Conservation (phyloP, 2,113 vertebrate species). For the Aegotheles bennettii region DNA sequence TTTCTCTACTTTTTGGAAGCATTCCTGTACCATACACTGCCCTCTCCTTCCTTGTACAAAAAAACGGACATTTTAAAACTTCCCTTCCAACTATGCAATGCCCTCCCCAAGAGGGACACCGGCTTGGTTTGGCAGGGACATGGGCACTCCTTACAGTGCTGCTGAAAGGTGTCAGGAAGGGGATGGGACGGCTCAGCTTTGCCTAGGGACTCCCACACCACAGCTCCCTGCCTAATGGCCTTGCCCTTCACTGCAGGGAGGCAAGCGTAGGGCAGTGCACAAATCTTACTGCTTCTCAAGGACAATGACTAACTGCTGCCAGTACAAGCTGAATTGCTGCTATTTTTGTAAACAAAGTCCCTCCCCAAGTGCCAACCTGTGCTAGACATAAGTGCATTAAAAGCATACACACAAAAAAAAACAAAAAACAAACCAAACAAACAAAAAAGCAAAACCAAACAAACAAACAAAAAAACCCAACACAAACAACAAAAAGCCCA, state of each 20-base stretch:
- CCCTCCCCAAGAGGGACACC: too few relatives aligned
- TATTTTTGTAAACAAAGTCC: neutral
- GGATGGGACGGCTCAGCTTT: neutral
- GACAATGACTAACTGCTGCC: neutral
- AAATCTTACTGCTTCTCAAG: neutral
- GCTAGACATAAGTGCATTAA: neutral
- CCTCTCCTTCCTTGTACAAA: neutral
- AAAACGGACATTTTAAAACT: neutral
- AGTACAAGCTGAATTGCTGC: neutral
- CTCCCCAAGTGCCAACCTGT: neutral
- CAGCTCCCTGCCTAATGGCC: neutral
- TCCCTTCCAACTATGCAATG: neutral
- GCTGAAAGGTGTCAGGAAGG: accelerated
- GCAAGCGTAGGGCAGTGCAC: neutral
- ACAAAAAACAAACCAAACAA: neutral
- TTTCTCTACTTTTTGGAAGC: neutral
- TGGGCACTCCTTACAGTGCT: neutral
- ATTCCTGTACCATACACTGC: neutral
- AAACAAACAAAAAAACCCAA: neutral
- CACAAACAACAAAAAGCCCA: neutral
- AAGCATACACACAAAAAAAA: too few relatives aligned
- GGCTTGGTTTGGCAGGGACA: neutral
- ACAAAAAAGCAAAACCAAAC: neutral
- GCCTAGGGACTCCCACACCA: neutral
- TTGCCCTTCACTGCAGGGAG: neutral